Base-by-base conservation (phyloP, 37 sponge, comb jelly and placozoan species). In the Tethya wilhelma region DNA sequence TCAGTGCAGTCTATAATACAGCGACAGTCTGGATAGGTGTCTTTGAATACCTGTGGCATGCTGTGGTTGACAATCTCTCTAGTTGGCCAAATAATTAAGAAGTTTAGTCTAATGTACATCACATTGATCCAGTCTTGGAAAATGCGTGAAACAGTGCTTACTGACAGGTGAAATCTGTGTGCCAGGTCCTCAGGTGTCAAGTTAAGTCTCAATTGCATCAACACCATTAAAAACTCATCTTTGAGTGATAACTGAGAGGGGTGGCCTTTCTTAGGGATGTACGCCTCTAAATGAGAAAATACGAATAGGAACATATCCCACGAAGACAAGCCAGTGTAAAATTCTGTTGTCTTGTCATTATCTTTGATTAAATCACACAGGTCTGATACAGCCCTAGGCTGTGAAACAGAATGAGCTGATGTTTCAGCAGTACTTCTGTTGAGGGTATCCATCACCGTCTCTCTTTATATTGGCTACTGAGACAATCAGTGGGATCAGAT, bases 1-100 rank as follows among this genome's bases (percentile, higher is more conserved):
- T 80, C 82, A 2, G 62, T 71, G 30, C 81, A 80, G 55, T 80
- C 81, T 39, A 80, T 68, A 2, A 80, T 68, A n/a, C 81, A 64
- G 2, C 30, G 19, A 34, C 59, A 67, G 19, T 55, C 40, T 32
- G 71, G 39, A 44, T 69, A 80, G 23, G 19, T 31, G 12, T 59
- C 77, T 41, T 59, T 57, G 22, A 75, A 59, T 20, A 23, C 63
- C 5, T 12, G 2, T 68, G 81, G 81, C 71, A 80, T 68, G 59
- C 46, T 67, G 2, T 23, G 69, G 33, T 46, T 29, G 9, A 40
- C 30, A 38, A 53, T 12, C 7, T n/a, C 58, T n/a, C 37, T 46
- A 17, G 32, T 43, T 43, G 81, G 71, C 71, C 53, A 49, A 49
- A 9, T 14, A 49, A 49, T 49, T 14, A 49, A 49, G 14, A 49